Percentiles rank a stretch among this genome's conserved stretches.
phyloP scores from a whole-genome alignment of 1,140 invertebrate genomes.

The Dendrolimus kikuchii region DNA sequence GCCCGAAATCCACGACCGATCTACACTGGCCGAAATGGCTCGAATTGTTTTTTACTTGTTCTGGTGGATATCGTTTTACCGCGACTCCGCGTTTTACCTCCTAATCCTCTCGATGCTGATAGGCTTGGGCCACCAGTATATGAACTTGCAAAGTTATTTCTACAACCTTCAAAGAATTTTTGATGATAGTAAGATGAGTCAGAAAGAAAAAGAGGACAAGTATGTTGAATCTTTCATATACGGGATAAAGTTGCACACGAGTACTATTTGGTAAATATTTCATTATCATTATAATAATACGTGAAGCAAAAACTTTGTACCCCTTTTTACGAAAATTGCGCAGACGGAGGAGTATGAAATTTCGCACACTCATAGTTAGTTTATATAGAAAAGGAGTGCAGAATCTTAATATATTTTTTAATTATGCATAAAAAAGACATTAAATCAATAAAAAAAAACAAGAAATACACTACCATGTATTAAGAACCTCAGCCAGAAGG shows the following conservation, averaged over 20 bases:
- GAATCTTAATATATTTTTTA: too few species aligned
- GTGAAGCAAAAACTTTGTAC: neutral
- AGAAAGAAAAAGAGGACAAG: constrained; percentile 11
- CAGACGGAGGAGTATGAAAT: too few species aligned
- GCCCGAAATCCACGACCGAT: constrained; percentile 13
- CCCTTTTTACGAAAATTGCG: too few species aligned
- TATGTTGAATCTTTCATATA: constrained; percentile 11
- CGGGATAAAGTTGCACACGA: constrained; percentile 13
- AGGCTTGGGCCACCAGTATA: constrained; percentile 19
- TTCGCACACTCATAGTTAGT: too few species aligned
- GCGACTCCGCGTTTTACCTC: constrained; percentile 6
- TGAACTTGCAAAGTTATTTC: constrained; percentile 16
- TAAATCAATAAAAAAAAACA: too few species aligned
- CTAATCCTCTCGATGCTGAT: constrained; percentile 7
- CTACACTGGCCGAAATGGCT: neutral
- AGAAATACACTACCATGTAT: too few species aligned
- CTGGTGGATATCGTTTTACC: constrained; percentile 10
- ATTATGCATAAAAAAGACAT: too few species aligned
- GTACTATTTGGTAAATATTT: constrained; percentile 7
- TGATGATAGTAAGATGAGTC: constrained; percentile 1
- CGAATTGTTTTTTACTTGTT: constrained; percentile 13
- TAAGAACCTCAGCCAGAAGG: too few species aligned
- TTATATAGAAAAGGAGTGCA: too few species aligned
- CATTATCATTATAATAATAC: neutral
- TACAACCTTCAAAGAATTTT: constrained; percentile 10